A percentile compares a stretch with the other conserved stretches of the same genome.
Evolutionary conservation across 2,888 invertebrate species (phyloP).

Genomic region (Hypsopygia costalis): DNA sequence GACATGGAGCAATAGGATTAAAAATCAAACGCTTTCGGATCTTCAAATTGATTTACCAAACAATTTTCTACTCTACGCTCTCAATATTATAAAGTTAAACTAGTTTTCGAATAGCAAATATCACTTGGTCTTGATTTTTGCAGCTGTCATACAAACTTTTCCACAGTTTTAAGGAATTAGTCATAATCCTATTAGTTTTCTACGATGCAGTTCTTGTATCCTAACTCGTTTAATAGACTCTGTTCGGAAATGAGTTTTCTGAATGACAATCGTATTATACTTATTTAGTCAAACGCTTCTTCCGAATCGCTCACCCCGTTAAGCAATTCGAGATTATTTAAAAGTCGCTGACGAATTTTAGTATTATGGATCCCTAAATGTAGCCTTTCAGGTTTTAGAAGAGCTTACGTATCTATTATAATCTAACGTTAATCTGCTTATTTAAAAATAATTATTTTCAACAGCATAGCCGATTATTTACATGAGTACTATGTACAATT

Average conservation of each 20-base stretch:
- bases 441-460: too few species aligned
- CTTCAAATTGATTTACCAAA: constrained; percentile 33
- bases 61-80: constrained; percentile 41
- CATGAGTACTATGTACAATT: too few species aligned
- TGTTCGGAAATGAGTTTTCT: not conserved
- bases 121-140: constrained; percentile 32
- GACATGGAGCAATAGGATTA: constrained; percentile 67
- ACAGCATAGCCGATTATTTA: too few species aligned
- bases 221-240: constrained; percentile 26
- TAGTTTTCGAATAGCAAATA: constrained; percentile 30
- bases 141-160: constrained; percentile 50
- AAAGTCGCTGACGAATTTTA: too few species aligned
- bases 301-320: too few species aligned
- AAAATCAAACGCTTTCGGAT: constrained; percentile 53
- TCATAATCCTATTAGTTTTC: constrained; percentile 58
- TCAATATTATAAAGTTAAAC: constrained; percentile 18
- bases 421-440: too few species aligned
- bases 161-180: constrained; percentile 58
- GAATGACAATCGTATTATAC: too few species aligned
- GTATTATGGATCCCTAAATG: too few species aligned
- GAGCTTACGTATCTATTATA: too few species aligned
- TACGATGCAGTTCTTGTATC: constrained; percentile 32
- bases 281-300: too few species aligned
- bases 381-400: too few species aligned
- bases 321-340: too few species aligned